Evolutionary conservation across 2,888 invertebrate genomes (phyloP), one percentile per base, ranked within the genome.

Genomic region (Vannuccia rotundouncinata): DNA sequence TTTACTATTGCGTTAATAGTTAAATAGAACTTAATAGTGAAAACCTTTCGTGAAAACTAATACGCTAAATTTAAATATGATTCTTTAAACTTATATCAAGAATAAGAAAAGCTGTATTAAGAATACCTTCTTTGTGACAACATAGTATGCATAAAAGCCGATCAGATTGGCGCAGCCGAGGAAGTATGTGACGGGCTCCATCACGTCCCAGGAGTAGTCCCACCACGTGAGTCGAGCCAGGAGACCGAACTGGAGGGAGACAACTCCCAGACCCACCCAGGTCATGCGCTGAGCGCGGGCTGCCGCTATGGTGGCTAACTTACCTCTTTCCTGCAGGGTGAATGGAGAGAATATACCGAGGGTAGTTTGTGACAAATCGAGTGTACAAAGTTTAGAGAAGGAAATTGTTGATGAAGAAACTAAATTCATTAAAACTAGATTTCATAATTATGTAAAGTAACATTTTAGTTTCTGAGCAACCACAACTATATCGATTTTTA

Each of bases 161-260:
- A 98, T 95, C 79, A 95, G 93, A 13, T 96, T 97, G 81, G 95
- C 95, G 87, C 97, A 98, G 0, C 98, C 98, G 79, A 90, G 88
- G 83, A 98, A 99, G 89, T 98, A 99, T 0, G 98, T 99, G 80
- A 97, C 95, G 29, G 88, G 88, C 83, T 89, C 88, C 86, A 88
- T 88, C 81, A 88, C 87, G 83, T 88, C 88, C 88, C 88, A 98
- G 10, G 95, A 95, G 90, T 98, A 99, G 89, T 99, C 98, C 95
- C 96, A 98, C 98, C 98, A 99, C 80, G 98, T 99, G 59, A 99
- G 91, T 80, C 99, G 91, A 1, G 97, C 98, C 82, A 99, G 90
- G 78, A 96, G 92, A 0, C 98, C 98, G 87, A 96, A 95, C 90
- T 99, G 98, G 73, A 95, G 92, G 0, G 95, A 94, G 96, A 98